phyloP scores from a whole-genome alignment of 23 tunicate genomes.

The Ciona savignyi region DNA sequence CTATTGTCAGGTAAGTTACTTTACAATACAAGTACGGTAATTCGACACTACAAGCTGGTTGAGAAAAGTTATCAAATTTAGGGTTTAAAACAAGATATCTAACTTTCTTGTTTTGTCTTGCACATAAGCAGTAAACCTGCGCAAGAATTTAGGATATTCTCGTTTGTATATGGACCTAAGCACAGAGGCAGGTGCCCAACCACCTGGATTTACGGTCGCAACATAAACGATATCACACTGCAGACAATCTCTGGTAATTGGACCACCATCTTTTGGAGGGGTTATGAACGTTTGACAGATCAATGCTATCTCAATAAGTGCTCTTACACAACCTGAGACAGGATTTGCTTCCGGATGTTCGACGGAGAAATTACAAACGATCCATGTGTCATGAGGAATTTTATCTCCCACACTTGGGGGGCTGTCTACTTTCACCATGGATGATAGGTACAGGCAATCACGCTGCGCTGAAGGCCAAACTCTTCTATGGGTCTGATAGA shows the following conservation, averaged over 20 bases:
- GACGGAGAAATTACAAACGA: slow-evolving; percentile 92
- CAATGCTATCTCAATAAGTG: slow-evolving; percentile 67
- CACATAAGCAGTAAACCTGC: slow-evolving; percentile 87
- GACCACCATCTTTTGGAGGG: slow-evolving; percentile 52
- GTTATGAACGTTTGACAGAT: slow-evolving; percentile 83
- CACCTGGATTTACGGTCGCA: slow-evolving; percentile 91
- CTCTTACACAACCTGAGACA: slow-evolving; percentile 73
- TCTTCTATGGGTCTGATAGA: slow-evolving; percentile 74
- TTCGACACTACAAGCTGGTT: no score
- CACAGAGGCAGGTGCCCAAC: slow-evolving; percentile 87
- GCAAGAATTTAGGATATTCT: slow-evolving; percentile 88
- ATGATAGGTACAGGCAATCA: slow-evolving; percentile 68
- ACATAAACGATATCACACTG: slow-evolving; percentile 82
- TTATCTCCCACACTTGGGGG: slow-evolving; percentile 12
- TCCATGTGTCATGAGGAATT: slow-evolving; percentile 71
- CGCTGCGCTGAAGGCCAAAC: slow-evolving; percentile 90
- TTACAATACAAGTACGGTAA: no score
- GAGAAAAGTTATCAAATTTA: not conserved
- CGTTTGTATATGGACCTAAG: slow-evolving; percentile 66
- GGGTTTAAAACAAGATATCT: not conserved
- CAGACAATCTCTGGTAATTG: slow-evolving; percentile 44
- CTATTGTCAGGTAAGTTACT: no score
- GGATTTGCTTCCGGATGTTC: slow-evolving; percentile 64
- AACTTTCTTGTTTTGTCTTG: slow-evolving; percentile 59
- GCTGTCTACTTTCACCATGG: slow-evolving; percentile 33